Conservation (phyloP, 2,888 invertebrate species). For the Stegana nigrithorax region DNA sequence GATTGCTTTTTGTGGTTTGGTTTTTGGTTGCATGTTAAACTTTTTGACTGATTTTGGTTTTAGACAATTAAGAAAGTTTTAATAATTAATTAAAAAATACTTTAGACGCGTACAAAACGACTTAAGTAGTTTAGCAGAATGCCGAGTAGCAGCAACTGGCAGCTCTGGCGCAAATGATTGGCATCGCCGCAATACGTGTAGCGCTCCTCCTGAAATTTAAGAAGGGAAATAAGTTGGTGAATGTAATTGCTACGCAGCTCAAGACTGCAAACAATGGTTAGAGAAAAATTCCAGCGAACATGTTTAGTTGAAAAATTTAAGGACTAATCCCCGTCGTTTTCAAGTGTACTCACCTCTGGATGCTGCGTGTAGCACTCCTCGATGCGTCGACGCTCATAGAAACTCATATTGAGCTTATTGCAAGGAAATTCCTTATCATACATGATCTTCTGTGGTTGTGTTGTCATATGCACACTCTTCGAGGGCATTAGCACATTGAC, state of each 20-base stretch:
- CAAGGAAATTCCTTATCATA: slow-evolving; percentile 76
- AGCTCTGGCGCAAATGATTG: slow-evolving; percentile 43
- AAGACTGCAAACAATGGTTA: no score
- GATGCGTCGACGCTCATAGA: slow-evolving; percentile 75
- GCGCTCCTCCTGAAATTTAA: slow-evolving; percentile 54
- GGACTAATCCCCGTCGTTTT: no score
- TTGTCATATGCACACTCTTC: slow-evolving; percentile 69
- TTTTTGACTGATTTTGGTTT: slow-evolving; percentile 19
- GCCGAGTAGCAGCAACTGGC: slow-evolving; percentile 50
- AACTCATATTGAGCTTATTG: slow-evolving; percentile 80
- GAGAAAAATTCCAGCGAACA: no score
- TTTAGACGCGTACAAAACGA: slow-evolving; percentile 45
- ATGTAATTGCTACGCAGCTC: no score
- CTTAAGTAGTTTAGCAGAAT: slow-evolving; percentile 54
- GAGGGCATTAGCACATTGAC: slow-evolving; percentile 72
- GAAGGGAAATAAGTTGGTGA: not conserved
- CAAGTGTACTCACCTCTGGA: slow-evolving; percentile 75
- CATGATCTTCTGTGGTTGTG: slow-evolving; percentile 70
- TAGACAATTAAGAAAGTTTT: not conserved
- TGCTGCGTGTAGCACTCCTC: slow-evolving; percentile 84
- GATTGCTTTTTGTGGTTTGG: slow-evolving; percentile 28
- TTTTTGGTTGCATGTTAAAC: slow-evolving; percentile 40
- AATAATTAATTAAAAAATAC: not conserved
- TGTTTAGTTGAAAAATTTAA: no score
- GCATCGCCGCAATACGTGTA: slow-evolving; percentile 67